Evolutionary conservation across 2,113 vertebrate species (phyloP).

Genomic region (Eulemur macaco): DNA sequence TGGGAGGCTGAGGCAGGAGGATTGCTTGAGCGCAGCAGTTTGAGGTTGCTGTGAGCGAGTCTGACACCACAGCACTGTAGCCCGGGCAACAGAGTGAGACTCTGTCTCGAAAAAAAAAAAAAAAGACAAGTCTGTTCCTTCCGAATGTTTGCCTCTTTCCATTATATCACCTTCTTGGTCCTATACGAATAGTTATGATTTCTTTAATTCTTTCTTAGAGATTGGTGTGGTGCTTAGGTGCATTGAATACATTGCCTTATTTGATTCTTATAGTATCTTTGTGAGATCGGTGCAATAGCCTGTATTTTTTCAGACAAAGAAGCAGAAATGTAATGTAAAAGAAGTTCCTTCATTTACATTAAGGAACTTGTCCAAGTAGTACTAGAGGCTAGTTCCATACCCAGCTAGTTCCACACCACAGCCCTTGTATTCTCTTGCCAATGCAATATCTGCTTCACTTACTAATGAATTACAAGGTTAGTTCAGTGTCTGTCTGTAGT

Average conservation of each 20-base stretch:
- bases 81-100: too few relatives aligned
- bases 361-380: background rate
- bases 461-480: background rate
- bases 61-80: too few relatives aligned
- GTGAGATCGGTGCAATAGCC: background rate
- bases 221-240: background rate
- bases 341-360: background rate
- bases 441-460: background rate
- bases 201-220: background rate
- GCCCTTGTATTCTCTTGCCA: background rate
- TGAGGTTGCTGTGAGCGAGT: too few relatives aligned
- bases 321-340: background rate
- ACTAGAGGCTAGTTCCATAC: background rate
- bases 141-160: background rate
- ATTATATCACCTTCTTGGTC: background rate
- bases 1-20: too few relatives aligned
- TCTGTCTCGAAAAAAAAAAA: too few relatives aligned
- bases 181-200: background rate
- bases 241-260: background rate
- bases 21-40: too few relatives aligned
- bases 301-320: background rate
- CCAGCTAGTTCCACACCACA: background rate
- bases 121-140: background rate
- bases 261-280: background rate
- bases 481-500: background rate